Base-by-base conservation (phyloP, 1,140 invertebrate genomes). In the Drosophila miranda region DNA sequence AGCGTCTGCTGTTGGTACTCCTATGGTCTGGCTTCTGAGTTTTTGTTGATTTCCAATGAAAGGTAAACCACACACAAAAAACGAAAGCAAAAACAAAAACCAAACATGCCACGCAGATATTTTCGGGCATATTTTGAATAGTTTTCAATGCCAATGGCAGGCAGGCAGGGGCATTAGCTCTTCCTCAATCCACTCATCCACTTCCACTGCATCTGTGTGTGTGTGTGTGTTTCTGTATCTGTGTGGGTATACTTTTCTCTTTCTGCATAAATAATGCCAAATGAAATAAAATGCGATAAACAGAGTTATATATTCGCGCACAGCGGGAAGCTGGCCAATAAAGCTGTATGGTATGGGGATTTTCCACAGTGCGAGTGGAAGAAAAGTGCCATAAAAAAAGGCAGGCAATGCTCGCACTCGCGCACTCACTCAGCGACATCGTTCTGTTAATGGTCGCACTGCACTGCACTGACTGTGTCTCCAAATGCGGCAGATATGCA, bases 391-490 rank as follows among this genome's bases (percentile, higher is more conserved):
- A 81, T 87, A 81, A 81, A 84, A 74, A 77, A 70, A 80, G 4
- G 5, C 19, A 72, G 81, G 57, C 72, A 86, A 73, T 73, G 73
- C 67, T 66, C 76, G 72, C 71, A 19, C 19, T 19, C 63, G 64
- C 30, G 62, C 78, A 74, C 78, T 69, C 69, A 69, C 58, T 68
- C 78, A 77, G 79, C 79, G 79, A 83, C 79, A 83, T 86, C 77
- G 74, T 87, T 84, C 81, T 84, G 73, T 80, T 84, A 84, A 84
- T 84, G 77, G 82, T 81, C 79, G 55, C 78, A 81, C 78, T 82
- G 23, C 23, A 26, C 3, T 23, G 23, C 23, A 26, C 23, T 26
- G 23, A 26, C 23, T 26, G 23, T 26, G 61, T 61, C 67, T 77
- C 72, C 71, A 58, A 74, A 58, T 58, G 67, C 21, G 42, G 42